A percentile compares a stretch with the other conserved stretches of the same genome.
Conservation (phyloP, 2,888 invertebrate species). For the Agonopterix subpropinquella region DNA sequence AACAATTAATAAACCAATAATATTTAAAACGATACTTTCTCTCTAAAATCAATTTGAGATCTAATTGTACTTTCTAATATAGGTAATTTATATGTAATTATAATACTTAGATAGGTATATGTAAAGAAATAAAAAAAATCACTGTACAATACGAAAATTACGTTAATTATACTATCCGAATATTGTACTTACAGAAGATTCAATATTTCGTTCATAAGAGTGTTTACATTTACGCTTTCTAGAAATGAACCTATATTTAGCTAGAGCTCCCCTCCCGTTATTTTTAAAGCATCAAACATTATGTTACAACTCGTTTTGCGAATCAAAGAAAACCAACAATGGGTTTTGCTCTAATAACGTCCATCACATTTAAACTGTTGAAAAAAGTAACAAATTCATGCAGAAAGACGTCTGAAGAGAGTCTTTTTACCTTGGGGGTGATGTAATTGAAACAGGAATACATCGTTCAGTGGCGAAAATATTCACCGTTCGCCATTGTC, state of each 20-base stretch:
- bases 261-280: too few species aligned
- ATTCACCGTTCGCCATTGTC: too few species aligned
- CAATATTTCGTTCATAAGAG: conserved; percentile 29
- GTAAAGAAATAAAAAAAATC: conserved; percentile 11
- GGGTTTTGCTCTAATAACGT: too few species aligned
- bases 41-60: conserved; percentile 27
- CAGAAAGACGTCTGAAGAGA: too few species aligned
- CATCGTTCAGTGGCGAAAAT: too few species aligned
- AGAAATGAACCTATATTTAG: not conserved
- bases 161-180: conserved; percentile 12
- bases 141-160: conserved; percentile 15
- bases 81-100: not conserved
- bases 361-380: too few species aligned
- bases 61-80: conserved; percentile 35
- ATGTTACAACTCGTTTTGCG: too few species aligned
- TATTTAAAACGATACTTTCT: not conserved
- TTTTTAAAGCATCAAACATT: too few species aligned
- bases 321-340: too few species aligned
- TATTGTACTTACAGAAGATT: conserved; percentile 15
- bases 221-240: conserved; percentile 8
- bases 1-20: conserved; percentile 8
- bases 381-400: too few species aligned
- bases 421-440: too few species aligned
- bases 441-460: too few species aligned
- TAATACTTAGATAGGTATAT: conserved; percentile 2